These are phyloP conservation scores for Phocoena phocoena DNA, from an alignment of 2,113 vertebrate genomes.

Conservation along the genomic window DNA sequence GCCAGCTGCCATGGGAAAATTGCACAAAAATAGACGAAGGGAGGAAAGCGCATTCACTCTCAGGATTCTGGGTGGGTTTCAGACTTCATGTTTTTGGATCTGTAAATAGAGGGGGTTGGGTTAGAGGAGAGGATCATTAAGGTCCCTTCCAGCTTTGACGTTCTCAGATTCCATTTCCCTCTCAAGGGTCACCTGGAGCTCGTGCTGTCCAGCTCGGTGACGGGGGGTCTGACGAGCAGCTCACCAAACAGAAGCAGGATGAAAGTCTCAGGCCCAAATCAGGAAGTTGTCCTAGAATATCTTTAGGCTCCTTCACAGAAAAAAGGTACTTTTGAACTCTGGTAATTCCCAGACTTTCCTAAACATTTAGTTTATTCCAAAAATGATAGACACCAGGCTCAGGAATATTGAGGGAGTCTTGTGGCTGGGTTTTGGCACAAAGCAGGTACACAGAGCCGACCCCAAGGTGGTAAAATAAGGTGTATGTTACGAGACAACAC, in stretches of 20 bases:
- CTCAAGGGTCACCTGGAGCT: not conserved
- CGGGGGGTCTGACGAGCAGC: not conserved
- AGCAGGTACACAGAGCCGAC: not conserved
- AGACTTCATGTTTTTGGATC: not conserved
- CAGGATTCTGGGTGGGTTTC: constrained; percentile 46
- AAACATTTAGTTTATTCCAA: not conserved
- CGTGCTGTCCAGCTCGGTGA: not conserved
- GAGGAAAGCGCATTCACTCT: constrained; percentile 20
- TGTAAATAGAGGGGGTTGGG: constrained; percentile 3
- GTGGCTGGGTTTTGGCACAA: not conserved
- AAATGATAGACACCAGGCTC: not conserved
- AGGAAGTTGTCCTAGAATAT: constrained; percentile 14
- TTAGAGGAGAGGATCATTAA: not conserved
- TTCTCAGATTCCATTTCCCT: not conserved
- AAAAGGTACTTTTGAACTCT: constrained; percentile 50
- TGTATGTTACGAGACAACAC: not conserved
- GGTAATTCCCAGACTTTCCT: constrained; percentile 71
- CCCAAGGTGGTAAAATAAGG: not conserved
- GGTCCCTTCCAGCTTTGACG: not conserved
- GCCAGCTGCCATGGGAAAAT: constrained; percentile 72
- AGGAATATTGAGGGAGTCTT: not conserved
- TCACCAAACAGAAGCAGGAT: not conserved
- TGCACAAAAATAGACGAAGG: constrained; percentile 45
- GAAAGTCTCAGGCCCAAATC: not conserved
- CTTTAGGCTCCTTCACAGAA: constrained; percentile 38